phyloP scores from a whole-genome alignment of 2,797 vertebrate species.

The Heliangelus exortis region DNA sequence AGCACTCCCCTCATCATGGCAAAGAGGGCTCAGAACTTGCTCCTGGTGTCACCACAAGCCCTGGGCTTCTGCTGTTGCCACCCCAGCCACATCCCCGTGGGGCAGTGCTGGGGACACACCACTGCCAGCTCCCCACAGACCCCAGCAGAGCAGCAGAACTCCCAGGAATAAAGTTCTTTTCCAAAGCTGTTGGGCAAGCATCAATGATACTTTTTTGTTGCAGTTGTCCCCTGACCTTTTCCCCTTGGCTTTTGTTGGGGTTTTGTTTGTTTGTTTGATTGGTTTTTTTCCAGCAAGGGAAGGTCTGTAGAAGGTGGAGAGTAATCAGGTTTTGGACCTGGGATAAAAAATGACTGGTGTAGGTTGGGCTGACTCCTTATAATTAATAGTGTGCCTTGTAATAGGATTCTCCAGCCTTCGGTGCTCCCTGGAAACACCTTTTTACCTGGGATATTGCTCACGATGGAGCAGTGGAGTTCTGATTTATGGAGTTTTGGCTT shows the following conservation, averaged over 20 bases:
- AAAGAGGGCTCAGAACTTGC: neutral
- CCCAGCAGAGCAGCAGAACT: rapidly evolving
- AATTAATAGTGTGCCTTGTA: slow-evolving; percentile 92
- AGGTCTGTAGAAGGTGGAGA: slow-evolving; percentile 66
- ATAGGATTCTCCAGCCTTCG: slow-evolving; percentile 93
- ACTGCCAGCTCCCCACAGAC: rapidly evolving
- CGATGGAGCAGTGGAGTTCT: slow-evolving; percentile 77
- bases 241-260: neutral
- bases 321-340: slow-evolving; percentile 73
- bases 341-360: slow-evolving; percentile 78
- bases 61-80: rapidly evolving
- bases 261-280: no score
- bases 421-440: slow-evolving; percentile 79
- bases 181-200: slow-evolving; percentile 10
- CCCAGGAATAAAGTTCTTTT: neutral
- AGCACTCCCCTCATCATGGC: neutral
- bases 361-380: slow-evolving; percentile 78
- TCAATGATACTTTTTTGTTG: neutral
- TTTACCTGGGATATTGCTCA: slow-evolving; percentile 80
- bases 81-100: neutral
- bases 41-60: neutral
- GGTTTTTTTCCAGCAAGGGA: neutral
- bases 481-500: slow-evolving; percentile 89
- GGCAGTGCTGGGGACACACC: rapidly evolving
- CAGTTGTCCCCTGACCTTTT: neutral